phyloP scores from a whole-genome alignment of 2,888 invertebrate genomes.

The Apodemia zela region DNA sequence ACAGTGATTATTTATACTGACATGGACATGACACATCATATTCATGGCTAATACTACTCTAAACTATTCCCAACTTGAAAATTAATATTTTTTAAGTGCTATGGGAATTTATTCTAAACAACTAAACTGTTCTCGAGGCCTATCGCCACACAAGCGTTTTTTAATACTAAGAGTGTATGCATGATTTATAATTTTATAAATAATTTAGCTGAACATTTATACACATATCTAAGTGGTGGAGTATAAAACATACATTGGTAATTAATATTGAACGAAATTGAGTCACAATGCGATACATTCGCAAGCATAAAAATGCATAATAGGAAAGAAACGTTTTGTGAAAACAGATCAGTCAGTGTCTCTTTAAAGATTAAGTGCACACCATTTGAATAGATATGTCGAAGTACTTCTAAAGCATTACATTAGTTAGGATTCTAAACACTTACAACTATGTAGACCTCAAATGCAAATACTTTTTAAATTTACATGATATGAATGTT shows the following conservation, averaged over 20 bases:
- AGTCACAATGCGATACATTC: constrained; percentile 20
- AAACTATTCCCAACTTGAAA: constrained; percentile 71
- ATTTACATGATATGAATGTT: constrained; percentile 81
- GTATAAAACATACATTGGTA: constrained; percentile 53
- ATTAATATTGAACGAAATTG: constrained; percentile 25
- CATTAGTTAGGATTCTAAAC: constrained; percentile 77
- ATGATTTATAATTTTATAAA: constrained; percentile 69
- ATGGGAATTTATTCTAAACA: constrained; percentile 72
- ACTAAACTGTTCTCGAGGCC: constrained; percentile 67
- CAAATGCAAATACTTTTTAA: constrained; percentile 79
- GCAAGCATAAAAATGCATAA: constrained; percentile 62
- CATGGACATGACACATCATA: constrained; percentile 78
- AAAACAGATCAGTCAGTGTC: constrained; percentile 58
- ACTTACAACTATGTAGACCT: constrained; percentile 78
- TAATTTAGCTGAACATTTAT: constrained; percentile 73
- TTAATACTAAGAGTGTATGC: constrained; percentile 78
- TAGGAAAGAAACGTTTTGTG: constrained; percentile 51
- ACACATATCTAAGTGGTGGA: constrained; percentile 57
- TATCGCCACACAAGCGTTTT: constrained; percentile 66
- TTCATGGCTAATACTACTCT: constrained; percentile 74
- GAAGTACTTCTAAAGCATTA: constrained; percentile 78
- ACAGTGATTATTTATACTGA: constrained; percentile 80
- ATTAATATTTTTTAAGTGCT: constrained; percentile 72
- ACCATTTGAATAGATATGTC: constrained; percentile 76
- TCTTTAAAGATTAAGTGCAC: constrained; percentile 46